A percentile compares a stretch with the other conserved stretches of the same genome.
These are phyloP conservation scores for Palythoa grandis DNA, from an alignment of 92 coral and sea anemone genomes.

Conservation along the genomic window DNA sequence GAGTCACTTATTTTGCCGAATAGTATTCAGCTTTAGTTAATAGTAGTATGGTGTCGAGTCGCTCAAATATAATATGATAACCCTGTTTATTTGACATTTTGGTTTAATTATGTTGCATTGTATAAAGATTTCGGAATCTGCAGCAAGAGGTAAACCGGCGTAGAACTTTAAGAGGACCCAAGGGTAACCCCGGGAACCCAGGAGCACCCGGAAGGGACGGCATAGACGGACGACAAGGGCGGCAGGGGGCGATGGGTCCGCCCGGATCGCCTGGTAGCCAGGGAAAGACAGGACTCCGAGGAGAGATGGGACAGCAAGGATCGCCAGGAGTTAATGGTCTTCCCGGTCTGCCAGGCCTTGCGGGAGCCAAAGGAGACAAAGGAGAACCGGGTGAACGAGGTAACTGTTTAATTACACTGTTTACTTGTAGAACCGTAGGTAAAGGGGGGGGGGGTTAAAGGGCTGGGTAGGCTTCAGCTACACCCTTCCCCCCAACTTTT, in stretches of 20 bases:
- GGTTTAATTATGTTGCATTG: not conserved
- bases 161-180: not conserved
- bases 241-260: constrained; percentile 26
- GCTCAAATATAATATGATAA: too few species aligned
- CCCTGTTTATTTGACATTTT: not conserved
- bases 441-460: too few species aligned
- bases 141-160: not conserved
- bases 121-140: constrained; percentile 1
- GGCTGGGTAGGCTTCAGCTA: too few species aligned
- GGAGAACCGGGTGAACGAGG: constrained; percentile 46
- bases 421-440: not conserved
- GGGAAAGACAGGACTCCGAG: constrained; percentile 26
- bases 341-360: constrained; percentile 36
- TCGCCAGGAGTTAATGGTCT: constrained; percentile 29
- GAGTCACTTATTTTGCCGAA: too few species aligned
- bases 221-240: constrained; percentile 26
- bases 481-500: too few species aligned
- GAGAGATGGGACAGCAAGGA: constrained; percentile 29
- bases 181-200: constrained; percentile 13
- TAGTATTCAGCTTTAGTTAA: too few species aligned
- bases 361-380: constrained; percentile 15
- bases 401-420: not conserved
- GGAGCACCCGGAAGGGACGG: constrained; percentile 41
- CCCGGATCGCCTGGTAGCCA: constrained; percentile 11
- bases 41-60: too few species aligned